A percentile compares a stretch with the other conserved stretches of the same genome.
phyloP scores from a whole-genome alignment of 2,113 vertebrate species.

The Coreoperca whiteheadi region DNA sequence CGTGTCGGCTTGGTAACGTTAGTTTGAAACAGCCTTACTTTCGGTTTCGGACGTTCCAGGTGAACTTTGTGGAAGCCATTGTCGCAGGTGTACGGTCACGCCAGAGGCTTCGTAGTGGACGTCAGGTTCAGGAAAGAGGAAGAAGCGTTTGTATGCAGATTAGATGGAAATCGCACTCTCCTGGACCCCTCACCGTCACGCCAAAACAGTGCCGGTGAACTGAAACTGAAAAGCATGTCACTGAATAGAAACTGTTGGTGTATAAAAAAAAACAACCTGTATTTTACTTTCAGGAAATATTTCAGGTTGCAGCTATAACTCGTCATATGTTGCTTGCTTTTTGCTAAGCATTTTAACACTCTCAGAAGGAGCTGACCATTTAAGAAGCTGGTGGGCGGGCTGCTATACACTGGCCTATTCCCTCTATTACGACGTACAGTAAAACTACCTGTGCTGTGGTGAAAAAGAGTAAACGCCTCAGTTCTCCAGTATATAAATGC shows the following conservation, averaged over 20 bases:
- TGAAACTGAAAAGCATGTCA: no score
- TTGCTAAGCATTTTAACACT: background rate
- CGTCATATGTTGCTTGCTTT: background rate
- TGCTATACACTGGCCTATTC: conserved; percentile 44
- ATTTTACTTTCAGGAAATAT: no score
- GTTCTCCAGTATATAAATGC: conserved; percentile 66
- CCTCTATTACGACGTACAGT: conserved; percentile 48
- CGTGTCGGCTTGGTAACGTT: no score
- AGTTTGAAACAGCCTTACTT: background rate
- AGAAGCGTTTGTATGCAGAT: no score
- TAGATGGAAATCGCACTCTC: no score
- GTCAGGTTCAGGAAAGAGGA: no score
- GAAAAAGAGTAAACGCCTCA: conserved; percentile 48
- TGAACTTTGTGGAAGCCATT: background rate
- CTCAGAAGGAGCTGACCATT: background rate
- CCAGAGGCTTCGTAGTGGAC: background rate
- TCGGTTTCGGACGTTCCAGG: background rate
- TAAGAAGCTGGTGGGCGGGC: conserved; percentile 13
- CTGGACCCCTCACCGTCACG: no score
- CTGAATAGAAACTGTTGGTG: no score
- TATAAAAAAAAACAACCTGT: no score
- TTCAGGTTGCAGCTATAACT: background rate
- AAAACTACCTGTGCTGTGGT: conserved; percentile 58
- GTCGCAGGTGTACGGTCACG: background rate
- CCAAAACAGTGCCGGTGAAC: no score